Base-by-base conservation (phyloP, 1,140 invertebrate species). In the Oppia nitens region DNA sequence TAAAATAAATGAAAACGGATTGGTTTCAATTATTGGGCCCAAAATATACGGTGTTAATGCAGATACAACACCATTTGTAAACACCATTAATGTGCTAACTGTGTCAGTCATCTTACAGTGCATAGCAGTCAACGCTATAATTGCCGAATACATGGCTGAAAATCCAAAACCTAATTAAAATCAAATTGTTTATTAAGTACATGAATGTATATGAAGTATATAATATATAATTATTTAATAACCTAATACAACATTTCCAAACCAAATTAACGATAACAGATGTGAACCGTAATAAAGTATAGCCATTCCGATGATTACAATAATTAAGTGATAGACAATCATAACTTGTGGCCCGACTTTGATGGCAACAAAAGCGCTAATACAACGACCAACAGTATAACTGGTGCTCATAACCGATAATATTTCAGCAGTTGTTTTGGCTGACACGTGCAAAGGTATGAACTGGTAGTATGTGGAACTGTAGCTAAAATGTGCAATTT, bases 71-170 rank as follows among this genome's bases (percentile, higher is more conserved):
- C 56, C 56, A 20, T 24, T 25, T 24, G 48, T 49, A 45, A 57
- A 57, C 47, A 48, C 47, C 14, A 57, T n/a, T 11, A 57, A 23
- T 9, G 56, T 24, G 12, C 56, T 47, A 21, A 50, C 23, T 17
- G 24, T 45, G 25, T 57, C 50, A 3, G 56, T 21, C 25, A 57
- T 3, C 40, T 28, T 52, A 20, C 48, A 23, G 25, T 57, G 26
- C 14, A 25, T 45, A 17, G 48, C 56, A 32, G 56, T 49, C n/a
- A 57, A 57, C 20, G 56, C 56, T 11, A 57, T 3, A 27, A 57
- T 57, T 3, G 56, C 56, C 3, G 56, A 47, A 45, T 47, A 57
- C 56, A 57, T 57, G 1, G 56, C 56, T 27, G 56, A 57, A 25
- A 57, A 57, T 24, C 56, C 56, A 52, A 28, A 57, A 27, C 56